Evolutionary conservation across 2,888 invertebrate species (phyloP).

Genomic region (Acanthosepion esculentum): DNA sequence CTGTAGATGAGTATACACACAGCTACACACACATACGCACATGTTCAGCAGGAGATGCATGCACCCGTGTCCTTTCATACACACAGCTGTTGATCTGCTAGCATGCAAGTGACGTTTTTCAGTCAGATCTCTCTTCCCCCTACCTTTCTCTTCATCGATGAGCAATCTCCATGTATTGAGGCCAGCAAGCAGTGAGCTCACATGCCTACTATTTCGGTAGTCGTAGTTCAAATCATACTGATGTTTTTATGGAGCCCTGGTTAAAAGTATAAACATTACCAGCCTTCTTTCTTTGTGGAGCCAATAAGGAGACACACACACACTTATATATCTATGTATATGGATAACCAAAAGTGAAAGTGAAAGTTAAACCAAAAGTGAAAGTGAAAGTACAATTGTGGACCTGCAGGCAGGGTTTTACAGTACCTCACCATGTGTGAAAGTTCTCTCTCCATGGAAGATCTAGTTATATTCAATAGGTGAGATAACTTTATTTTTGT

Average conservation of each 20-base stretch:
- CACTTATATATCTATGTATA: background rate
- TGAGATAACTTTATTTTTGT: background rate
- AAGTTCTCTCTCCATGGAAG: conserved; percentile 35
- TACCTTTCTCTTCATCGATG: background rate
- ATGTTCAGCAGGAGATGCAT: background rate
- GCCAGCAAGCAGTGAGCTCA: background rate
- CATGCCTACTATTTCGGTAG: background rate
- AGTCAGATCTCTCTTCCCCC: background rate
- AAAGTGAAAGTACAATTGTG: background rate
- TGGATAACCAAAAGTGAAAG: background rate
- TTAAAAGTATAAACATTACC: background rate
- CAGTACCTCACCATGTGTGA: conserved; percentile 44
- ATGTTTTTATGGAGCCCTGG: background rate
- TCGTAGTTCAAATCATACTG: background rate
- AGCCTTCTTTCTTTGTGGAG: background rate
- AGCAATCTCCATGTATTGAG: background rate
- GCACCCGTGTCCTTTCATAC: background rate
- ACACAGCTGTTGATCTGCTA: background rate
- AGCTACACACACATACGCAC: background rate
- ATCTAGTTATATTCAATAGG: conserved; percentile 43
- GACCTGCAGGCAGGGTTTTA: background rate
- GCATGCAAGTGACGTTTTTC: conserved; percentile 33
- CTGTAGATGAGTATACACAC: background rate
- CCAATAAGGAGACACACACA: background rate
- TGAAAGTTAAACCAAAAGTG: background rate